Conservation (phyloP, 1,140 invertebrate genomes). For the Nasonia giraulti region DNA sequence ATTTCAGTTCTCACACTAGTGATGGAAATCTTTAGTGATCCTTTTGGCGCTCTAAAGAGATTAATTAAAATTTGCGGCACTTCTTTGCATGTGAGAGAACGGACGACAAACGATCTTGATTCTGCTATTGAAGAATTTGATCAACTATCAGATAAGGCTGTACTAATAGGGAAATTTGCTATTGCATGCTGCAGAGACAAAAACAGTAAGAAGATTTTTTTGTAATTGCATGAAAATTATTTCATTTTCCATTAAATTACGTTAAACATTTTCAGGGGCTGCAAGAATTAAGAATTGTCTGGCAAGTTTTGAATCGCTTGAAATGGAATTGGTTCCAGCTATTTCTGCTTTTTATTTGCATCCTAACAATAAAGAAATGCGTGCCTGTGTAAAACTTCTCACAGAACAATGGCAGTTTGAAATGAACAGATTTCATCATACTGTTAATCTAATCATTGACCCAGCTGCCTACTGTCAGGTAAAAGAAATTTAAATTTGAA, state of each 20-base stretch:
- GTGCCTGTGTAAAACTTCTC: conserved; percentile 72
- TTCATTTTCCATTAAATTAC: conserved; percentile 16
- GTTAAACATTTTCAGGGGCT: conserved; percentile 70
- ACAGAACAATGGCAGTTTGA: conserved; percentile 77
- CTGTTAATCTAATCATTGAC: conserved; percentile 79
- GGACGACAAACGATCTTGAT: conserved; percentile 65
- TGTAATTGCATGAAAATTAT: conserved; percentile 31
- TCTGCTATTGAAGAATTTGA: conserved; percentile 77
- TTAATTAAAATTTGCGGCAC: conserved; percentile 69
- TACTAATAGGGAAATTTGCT: conserved; percentile 82
- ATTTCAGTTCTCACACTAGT: conserved; percentile 70
- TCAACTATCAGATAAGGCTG: conserved; percentile 78
- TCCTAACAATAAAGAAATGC: conserved; percentile 66
- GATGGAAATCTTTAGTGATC: conserved; percentile 70
- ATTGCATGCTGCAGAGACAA: conserved; percentile 79
- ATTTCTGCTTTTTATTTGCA: conserved; percentile 73
- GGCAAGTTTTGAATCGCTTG: conserved; percentile 79
- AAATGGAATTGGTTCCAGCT: conserved; percentile 79
- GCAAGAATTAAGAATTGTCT: conserved; percentile 77
- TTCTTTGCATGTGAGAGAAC: conserved; percentile 61
- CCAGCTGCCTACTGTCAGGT: conserved; percentile 80
- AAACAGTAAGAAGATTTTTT: conserved; percentile 70
- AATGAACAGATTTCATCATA: conserved; percentile 75
- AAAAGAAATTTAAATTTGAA: conserved; percentile 50
- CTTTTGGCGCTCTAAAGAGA: conserved; percentile 66